phyloP scores from a whole-genome alignment of 2,797 vertebrate species.

The Sparidentex hasta region DNA sequence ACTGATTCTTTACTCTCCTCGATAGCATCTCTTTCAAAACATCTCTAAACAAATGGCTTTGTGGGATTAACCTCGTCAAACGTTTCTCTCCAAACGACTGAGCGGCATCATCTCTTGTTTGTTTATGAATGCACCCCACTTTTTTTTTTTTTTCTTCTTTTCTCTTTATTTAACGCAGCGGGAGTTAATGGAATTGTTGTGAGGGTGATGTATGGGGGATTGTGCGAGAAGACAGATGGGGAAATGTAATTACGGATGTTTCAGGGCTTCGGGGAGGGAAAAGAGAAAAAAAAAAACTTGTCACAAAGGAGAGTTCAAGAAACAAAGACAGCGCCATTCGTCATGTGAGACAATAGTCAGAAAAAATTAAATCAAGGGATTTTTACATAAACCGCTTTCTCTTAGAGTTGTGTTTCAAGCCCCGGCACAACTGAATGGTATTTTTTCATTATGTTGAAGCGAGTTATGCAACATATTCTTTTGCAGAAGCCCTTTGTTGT shows the following conservation, averaged over 20 bases:
- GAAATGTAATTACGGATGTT: conserved; percentile 83
- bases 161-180: conserved; percentile 63
- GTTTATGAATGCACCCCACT: conserved; percentile 61
- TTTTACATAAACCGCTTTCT: conserved; percentile 76
- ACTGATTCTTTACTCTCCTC: conserved; percentile 24
- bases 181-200: conserved; percentile 83
- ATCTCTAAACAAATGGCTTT: conserved; percentile 66
- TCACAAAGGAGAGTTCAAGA: conserved; percentile 79
- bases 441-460: conserved; percentile 48
- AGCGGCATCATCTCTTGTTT: conserved; percentile 71
- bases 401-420: conserved; percentile 58
- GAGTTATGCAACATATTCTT: conserved; percentile 10
- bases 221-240: conserved; percentile 78
- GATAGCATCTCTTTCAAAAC: conserved; percentile 61
- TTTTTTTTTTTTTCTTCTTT: not conserved
- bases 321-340: conserved; percentile 76
- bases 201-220: conserved; percentile 82
- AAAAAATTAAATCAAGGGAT: conserved; percentile 74
- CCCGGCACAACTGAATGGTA: conserved; percentile 22
- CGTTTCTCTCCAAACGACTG: conserved; percentile 43
- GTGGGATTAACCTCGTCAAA: conserved; percentile 75
- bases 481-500: conserved; percentile 32
- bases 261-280: conserved; percentile 54
- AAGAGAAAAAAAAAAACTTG: conserved; percentile 56
- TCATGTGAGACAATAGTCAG: conserved; percentile 75